Percentiles rank a stretch among this genome's conserved stretches.
Conservation (phyloP, 1,140 invertebrate genomes). For the Cyphomyrmex costatus region DNA sequence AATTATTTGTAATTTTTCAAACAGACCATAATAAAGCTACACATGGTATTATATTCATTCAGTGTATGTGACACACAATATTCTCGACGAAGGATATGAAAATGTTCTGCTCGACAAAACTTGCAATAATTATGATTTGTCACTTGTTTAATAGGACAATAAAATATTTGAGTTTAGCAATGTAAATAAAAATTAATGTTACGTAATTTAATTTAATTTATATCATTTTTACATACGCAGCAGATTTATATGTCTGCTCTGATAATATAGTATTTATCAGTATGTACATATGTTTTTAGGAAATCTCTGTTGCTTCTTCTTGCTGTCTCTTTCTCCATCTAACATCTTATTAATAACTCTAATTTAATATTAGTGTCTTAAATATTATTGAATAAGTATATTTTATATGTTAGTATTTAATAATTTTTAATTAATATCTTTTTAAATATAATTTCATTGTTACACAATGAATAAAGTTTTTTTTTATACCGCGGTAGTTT, state of each 20-base stretch:
- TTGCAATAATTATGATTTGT: conserved; percentile 41
- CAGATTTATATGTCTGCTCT: neutral
- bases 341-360: neutral
- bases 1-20: conserved; percentile 48
- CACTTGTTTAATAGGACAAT: conserved; percentile 34
- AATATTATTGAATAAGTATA: conserved; percentile 45
- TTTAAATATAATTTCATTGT: neutral
- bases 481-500: neutral
- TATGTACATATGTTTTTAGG: conserved; percentile 13
- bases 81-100: neutral
- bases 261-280: neutral
- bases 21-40: conserved; percentile 23
- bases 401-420: neutral
- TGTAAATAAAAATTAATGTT: conserved; percentile 35
- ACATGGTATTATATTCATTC: conserved; percentile 23
- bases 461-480: neutral
- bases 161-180: conserved; percentile 45
- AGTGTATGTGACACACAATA: neutral
- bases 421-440: neutral
- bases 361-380: neutral
- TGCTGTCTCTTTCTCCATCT: neutral
- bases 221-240: conserved; percentile 16
- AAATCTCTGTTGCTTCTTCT: neutral
- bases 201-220: conserved; percentile 29
- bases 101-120: conserved; percentile 14